Base-by-base conservation (phyloP, 2,113 vertebrate species). In the Oncorhynchus kisutch region DNA sequence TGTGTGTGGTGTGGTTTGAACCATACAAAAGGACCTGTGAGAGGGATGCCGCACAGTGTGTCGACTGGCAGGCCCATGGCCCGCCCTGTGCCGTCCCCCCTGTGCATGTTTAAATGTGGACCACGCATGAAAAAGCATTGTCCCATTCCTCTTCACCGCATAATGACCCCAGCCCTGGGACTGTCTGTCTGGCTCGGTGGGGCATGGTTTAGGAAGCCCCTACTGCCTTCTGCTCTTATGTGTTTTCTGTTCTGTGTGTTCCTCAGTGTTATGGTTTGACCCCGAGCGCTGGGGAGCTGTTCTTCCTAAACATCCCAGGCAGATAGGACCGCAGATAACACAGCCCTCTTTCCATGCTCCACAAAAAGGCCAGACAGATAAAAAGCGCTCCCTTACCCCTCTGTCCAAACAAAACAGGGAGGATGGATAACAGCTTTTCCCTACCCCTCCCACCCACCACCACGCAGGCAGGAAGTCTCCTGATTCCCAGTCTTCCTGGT, bases 271-370 rank as follows among this genome's bases (percentile, higher is more conserved):
- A 49, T 70, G 71, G 69, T 74, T 70, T 79, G 81, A 89, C 86
- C 85, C 79, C 73, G 57, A 83, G 59, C 72, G 45, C 71, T 25
- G 0, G 49, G 62, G 66, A 80, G 75, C 67, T 70, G 75, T 78
- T 45, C 57, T 76, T 78, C 73, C 20, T 60, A 25, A 75, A 84
- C 80, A 77, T 77, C 82, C 64, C 24, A 78, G 29, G 20, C 25
- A 84, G 86, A 86, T 87, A 77, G 81, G 80, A 76, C 67, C 68
- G 22, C 51, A 31, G 75, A 34, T 71, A 72, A 74, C 66, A 72
- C 27, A 18, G 51, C 51, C 51, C 51, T 51, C 13, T 71, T 74
- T 39, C 66, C 57, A 0, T 67, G 5, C 24, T 45, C 54, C 25
- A 60, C 14, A 34, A 68, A 54, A 13, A 54, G 51, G 14, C 14